phyloP scores from a whole-genome alignment of 2,888 invertebrate species.

The Arctia plantaginis region DNA sequence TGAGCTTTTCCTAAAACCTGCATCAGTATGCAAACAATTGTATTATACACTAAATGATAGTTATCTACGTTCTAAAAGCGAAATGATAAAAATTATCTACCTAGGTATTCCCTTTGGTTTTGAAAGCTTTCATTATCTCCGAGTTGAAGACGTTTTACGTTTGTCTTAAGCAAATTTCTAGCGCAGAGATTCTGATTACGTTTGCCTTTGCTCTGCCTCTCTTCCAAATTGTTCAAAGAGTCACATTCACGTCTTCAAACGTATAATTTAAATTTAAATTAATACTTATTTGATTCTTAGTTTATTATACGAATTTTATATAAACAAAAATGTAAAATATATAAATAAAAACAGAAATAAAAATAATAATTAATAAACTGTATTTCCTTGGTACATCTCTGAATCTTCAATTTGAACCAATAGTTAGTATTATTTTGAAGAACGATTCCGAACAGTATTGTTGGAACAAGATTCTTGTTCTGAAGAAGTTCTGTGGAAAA shows the following conservation, averaged over 20 bases:
- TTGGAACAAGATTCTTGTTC: slow-evolving; percentile 30
- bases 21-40: too few relatives aligned
- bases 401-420: slow-evolving; percentile 42
- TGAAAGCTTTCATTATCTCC: neutral
- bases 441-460: slow-evolving; percentile 31
- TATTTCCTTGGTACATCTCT: neutral
- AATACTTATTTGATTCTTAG: neutral
- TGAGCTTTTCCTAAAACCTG: too few relatives aligned
- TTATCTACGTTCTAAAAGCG: too few relatives aligned
- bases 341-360: neutral
- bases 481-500: slow-evolving; percentile 45
- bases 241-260: neutral
- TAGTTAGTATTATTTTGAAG: slow-evolving; percentile 42
- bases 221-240: neutral
- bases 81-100: neutral
- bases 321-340: neutral
- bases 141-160: slow-evolving; percentile 3
- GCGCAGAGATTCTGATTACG: neutral
- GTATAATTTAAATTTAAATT: neutral
- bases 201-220: neutral
- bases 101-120: neutral
- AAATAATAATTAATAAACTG: neutral
- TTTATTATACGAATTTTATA: neutral
- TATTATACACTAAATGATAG: too few relatives aligned
- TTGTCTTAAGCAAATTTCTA: slow-evolving; percentile 23